These are phyloP conservation scores for Phocides pigmalion DNA, from an alignment of 1,140 invertebrate species.

Conservation along the genomic window DNA sequence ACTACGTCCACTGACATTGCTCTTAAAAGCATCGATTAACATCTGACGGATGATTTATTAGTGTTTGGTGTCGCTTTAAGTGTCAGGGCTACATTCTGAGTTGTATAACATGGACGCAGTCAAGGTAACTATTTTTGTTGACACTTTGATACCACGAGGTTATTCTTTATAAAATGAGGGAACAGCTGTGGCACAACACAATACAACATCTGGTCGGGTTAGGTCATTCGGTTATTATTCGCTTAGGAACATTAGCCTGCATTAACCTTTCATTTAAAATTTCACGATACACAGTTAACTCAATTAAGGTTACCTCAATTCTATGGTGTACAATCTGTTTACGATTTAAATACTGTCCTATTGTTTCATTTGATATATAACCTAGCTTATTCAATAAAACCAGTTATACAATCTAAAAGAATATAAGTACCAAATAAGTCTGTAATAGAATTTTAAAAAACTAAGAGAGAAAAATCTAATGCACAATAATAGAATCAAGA, in stretches of 20 bases:
- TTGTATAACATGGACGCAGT: slow-evolving; percentile 34
- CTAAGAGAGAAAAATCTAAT: too few species aligned
- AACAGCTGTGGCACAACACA: slow-evolving; percentile 12
- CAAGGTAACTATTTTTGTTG: slow-evolving; percentile 51
- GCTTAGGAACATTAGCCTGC: slow-evolving; percentile 37
- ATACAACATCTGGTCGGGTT: slow-evolving; percentile 28
- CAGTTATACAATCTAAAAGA: too few species aligned
- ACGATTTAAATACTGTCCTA: neutral
- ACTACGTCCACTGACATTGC: slow-evolving; percentile 33
- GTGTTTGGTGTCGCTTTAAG: slow-evolving; percentile 42
- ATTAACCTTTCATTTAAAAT: slow-evolving; percentile 62
- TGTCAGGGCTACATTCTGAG: slow-evolving; percentile 38
- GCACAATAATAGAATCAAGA: too few species aligned
- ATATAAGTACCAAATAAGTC: too few species aligned
- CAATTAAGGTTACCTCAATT: slow-evolving; percentile 23
- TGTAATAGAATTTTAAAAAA: too few species aligned
- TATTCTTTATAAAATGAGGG: slow-evolving; percentile 2
- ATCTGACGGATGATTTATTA: slow-evolving; percentile 47
- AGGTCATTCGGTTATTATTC: slow-evolving; percentile 30
- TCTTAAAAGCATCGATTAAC: slow-evolving; percentile 40
- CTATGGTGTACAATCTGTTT: neutral
- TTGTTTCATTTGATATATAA: too few species aligned
- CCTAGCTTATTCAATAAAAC: too few species aligned
- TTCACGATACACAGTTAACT: slow-evolving; percentile 55
- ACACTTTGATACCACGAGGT: slow-evolving; percentile 15